Evolutionary conservation across 2,113 vertebrate genomes (phyloP), one percentile per base, ranked within the genome.

Genomic region (Melanotaenia duboulayi): DNA sequence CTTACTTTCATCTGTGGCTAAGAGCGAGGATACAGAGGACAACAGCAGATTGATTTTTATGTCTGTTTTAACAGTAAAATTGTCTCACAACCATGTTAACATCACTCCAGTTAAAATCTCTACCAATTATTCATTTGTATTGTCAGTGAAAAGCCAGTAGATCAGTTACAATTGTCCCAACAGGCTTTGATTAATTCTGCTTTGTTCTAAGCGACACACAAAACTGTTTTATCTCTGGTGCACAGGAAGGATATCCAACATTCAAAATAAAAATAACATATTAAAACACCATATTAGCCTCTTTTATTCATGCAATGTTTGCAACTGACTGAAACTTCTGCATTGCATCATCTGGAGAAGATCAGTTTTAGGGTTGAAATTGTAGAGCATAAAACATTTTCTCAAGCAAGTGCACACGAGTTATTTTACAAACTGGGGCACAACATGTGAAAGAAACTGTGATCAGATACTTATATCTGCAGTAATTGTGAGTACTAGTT

Each of bases 1-100:
- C 73, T 85, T 72, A 44, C 81, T 61, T 70, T 81, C 54, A n/a
- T 69, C n/a, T 50, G 50, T 46, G 75, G 73, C 70, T 63, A n/a
- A 23, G 39, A 69, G 14, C 40, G 49, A 64, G 8, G 64, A 71
- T 17, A 70, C 12, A 50, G 11, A 17, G 1, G 32, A 70, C 32
- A 42, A 1, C 37, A 57, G 49, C 74, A 64, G 51, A 46, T 65
- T 35, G 11, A 19, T 68, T 55, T 61, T 42, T 73, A 23, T 74
- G 49, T n/a, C 42, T 63, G 56, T 10, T 65, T 16, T 42, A 57
- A 48, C 57, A 42, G 25, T 64, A 14, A 57, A 74, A 68, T 48
- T 70, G 46, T 63, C 39, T 50, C 0, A 24, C 59, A 61, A 37
- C 48, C 24, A 39, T 50, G 39, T 69, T 44, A 60, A 63, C 1